Percentiles rank a stretch among this genome's conserved stretches.
These are phyloP conservation scores for Pinna nobilis DNA, from an alignment of 1,140 invertebrate genomes.

Conservation along the genomic window DNA sequence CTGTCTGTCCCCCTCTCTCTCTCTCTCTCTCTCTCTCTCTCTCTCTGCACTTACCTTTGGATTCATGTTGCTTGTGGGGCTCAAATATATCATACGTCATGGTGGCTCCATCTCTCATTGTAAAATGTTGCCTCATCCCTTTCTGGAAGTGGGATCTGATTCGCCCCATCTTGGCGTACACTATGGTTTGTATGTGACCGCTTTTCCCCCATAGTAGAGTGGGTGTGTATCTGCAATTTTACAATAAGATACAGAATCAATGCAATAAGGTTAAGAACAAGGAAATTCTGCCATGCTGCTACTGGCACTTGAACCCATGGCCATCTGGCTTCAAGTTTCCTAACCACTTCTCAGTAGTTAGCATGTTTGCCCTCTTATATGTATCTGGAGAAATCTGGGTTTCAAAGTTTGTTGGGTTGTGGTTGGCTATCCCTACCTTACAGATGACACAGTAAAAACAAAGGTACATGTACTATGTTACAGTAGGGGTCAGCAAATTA, in stretches of 20 bases:
- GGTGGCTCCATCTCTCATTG: conserved; percentile 87
- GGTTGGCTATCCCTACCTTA: no score
- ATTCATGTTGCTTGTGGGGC: conserved; percentile 78
- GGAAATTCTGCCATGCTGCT: neutral
- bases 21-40: neutral
- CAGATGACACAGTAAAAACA: no score
- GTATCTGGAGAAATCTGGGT: no score
- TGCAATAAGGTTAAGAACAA: neutral
- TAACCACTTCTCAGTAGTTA: conserved; percentile 10
- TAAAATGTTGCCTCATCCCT: conserved; percentile 85
- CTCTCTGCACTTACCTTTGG: conserved; percentile 52
- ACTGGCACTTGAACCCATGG: no score
- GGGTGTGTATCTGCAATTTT: conserved; percentile 86
- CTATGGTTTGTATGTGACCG: conserved; percentile 93
- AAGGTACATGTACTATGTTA: no score
- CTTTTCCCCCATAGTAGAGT: conserved; percentile 95
- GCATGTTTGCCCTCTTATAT: no score
- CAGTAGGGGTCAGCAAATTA: no score
- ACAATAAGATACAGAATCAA: conserved; percentile 25
- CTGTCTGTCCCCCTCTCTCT: no score
- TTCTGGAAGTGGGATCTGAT: conserved; percentile 90
- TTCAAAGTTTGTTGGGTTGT: no score
- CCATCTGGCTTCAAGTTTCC: neutral
- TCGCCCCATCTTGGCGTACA: conserved; percentile 92
- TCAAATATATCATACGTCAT: conserved; percentile 95